Evolutionary conservation across 2,113 vertebrate genomes (phyloP), one percentile per base, ranked within the genome.

Genomic region (Haliaeetus leucogaster): DNA sequence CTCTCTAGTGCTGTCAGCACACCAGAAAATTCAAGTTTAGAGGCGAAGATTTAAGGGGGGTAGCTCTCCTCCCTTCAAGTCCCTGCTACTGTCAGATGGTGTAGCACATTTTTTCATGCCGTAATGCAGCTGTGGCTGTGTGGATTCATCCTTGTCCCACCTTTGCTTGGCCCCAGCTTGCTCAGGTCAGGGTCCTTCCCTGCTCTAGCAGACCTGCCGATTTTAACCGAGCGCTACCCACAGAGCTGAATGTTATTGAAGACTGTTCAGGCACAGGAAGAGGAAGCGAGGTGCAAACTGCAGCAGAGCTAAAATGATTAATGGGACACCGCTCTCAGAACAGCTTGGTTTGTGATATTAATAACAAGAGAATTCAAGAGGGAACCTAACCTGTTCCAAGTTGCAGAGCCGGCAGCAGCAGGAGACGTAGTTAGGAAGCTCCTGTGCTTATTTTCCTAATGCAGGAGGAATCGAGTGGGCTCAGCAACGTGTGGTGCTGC

Each of bases 331-430:
- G 27, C 62, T 76, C 95, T 73, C 66, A 36, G 84, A 96, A 30
- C 93, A 91, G 93, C 84, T 94, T 79, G 91, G 90, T 82, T 87
- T 91, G 90, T 93, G 95, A 95, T 96, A 96, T 95, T 96, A 97
- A 96, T 96, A 96, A 96, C 10, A 3, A 82, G 89, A 89, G 90
- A 94, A 96, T 96, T 90, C 96, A 93, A 92, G 95, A 89, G 95
- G 95, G 95, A 97, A 77, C 82, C 73, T 26, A 55, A 71, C 88
- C 76, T 81, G 36, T 14, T 95, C 94, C 58, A 26, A 72, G 90
- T 20, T 47, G 79, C 1, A 0, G 82, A 92, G 90, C 79, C 0
- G 0, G 48, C 66, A 32, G 84, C 89, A 94, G 91, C 77, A 48
- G 95, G 63, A 91, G 84, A 72, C 2, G 43, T 62, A 36, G 73